A percentile compares a stretch with the other conserved stretches of the same genome.
Conservation (phyloP, 2,888 invertebrate genomes). For the Aquatica leii region DNA sequence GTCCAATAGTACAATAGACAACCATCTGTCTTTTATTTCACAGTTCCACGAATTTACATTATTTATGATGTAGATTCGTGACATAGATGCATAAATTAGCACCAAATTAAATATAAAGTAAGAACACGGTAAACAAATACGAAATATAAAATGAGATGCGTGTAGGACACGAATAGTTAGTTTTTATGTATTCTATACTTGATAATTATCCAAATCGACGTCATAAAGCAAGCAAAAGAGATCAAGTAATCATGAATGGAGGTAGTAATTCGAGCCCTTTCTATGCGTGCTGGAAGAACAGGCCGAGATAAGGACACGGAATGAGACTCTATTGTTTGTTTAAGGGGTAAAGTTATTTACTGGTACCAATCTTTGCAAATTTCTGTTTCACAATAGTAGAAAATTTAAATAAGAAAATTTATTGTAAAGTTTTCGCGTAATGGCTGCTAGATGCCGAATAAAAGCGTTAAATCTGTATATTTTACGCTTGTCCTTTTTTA, state of each 20-base stretch:
- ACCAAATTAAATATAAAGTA: conserved; percentile 55
- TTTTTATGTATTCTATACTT: conserved; percentile 33
- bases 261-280: conserved; percentile 36
- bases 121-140: conserved; percentile 40
- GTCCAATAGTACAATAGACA: conserved; percentile 9
- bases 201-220: conserved; percentile 46
- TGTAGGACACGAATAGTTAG: conserved; percentile 28
- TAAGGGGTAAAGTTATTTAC: conserved; percentile 47
- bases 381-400: conserved; percentile 14
- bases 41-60: conserved; percentile 33
- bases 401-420: conserved; percentile 14
- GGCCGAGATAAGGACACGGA: conserved; percentile 46
- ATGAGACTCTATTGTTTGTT: conserved; percentile 51
- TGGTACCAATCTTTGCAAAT: conserved; percentile 38
- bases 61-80: conserved; percentile 49
- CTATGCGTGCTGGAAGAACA: conserved; percentile 44
- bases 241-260: conserved; percentile 29
- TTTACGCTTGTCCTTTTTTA: too few species aligned
- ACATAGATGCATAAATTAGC: conserved; percentile 55
- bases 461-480: neutral
- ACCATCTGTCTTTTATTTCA: conserved; percentile 24
- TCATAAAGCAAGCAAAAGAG: conserved; percentile 37
- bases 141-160: conserved; percentile 31
- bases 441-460: too few species aligned
- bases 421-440: neutral